Base-by-base conservation (phyloP, 2,113 vertebrate genomes). In the Gnathonemus longibarbis region DNA sequence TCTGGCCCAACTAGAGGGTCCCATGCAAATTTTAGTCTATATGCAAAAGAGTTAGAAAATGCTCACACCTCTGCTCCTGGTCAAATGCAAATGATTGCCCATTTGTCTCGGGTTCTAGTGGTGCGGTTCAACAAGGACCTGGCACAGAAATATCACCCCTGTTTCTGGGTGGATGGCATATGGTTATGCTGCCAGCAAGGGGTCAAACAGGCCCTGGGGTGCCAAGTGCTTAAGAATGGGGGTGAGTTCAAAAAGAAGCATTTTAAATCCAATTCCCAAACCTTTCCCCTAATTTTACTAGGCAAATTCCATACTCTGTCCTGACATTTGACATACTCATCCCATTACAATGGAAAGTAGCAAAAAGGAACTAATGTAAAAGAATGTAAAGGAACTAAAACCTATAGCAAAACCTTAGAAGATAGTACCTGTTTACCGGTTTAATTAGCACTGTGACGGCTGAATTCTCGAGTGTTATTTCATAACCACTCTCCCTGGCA, bases 141-240 rank as follows among this genome's bases (percentile, higher is more conserved):
- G 93, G 95, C 97, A 35, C 98, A 98, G 94, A 99, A 99, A 93
- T 99, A 97, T 89, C 98, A 99, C 89, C 98, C 98, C 5, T 97
- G 97, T 92, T 99, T 98, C 94, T 99, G 98, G 97, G 97, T 97
- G 0, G 98, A 99, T 0, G 98, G 98, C 27, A 94, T 97, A 91
- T 99, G 99, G 96, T 96, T 97, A 88, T 99, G 98, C 94, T 99
- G 98, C 92, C 96, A 97, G 77, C 98, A 99, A 94, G 98, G 97
- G 83, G 98, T 98, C 77, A 99, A 99, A 93, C 97, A 97, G 7
- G 98, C 98, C 5, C 95, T 99, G 97, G 98, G 98, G 42, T 99
- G 98, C 94, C 95, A 96, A 92, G 95, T 98, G 90, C 94, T 92
- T 92, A 97, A 95, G 91, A 98, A 98, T 45, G 97, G 98, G 96